phyloP scores from a whole-genome alignment of 2,797 vertebrate species.

The Phalanger gymnotis region DNA sequence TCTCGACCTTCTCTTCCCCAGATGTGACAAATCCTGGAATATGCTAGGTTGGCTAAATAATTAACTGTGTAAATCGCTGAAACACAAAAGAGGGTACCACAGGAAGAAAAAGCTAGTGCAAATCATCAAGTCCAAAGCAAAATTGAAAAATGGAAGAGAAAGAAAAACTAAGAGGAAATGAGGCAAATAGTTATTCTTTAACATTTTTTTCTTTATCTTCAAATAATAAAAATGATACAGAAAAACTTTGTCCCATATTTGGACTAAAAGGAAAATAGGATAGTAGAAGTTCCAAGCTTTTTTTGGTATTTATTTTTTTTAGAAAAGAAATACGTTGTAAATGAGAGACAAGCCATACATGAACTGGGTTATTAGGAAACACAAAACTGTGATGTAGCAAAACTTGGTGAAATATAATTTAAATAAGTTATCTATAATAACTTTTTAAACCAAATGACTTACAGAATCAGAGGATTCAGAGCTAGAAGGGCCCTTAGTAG shows the following conservation, averaged over 20 bases:
- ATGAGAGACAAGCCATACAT: neutral
- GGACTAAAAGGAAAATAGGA: neutral
- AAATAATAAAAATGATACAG: neutral
- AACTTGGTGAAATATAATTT: neutral
- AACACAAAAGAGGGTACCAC: neutral
- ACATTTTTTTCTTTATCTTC: neutral
- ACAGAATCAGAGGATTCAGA: neutral
- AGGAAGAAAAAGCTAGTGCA: slow-evolving; percentile 1
- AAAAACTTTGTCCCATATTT: neutral
- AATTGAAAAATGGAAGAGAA: neutral
- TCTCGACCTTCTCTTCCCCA: neutral
- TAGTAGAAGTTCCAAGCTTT: neutral
- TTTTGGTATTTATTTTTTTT: neutral
- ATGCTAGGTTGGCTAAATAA: neutral
- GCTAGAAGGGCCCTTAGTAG: neutral
- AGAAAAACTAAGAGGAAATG: slow-evolving; percentile 2
- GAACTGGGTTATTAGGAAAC: neutral
- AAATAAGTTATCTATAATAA: neutral
- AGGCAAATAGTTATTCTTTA: neutral
- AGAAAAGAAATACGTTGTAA: neutral
- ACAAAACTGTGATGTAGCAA: neutral
- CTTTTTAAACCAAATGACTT: neutral
- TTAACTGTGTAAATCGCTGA: neutral
- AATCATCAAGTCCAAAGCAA: neutral
- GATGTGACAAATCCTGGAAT: neutral